A percentile compares a stretch with the other conserved stretches of the same genome.
These are phyloP conservation scores for Drosophila obscura DNA, from an alignment of 1,140 invertebrate species.

Conservation along the genomic window DNA sequence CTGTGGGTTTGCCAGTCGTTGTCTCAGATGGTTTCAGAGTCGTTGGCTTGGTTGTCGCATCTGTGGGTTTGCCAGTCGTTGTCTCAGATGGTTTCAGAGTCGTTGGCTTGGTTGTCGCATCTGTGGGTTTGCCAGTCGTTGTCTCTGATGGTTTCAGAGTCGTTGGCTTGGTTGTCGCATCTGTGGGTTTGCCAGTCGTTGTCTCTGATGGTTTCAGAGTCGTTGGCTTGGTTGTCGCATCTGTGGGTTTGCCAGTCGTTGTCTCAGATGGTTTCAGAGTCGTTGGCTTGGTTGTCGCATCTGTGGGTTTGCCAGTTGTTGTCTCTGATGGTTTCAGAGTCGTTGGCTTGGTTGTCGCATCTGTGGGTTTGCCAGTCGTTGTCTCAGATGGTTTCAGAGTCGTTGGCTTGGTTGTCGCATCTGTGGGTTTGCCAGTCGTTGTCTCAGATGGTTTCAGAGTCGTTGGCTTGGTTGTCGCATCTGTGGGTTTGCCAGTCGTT, in stretches of 20 bases:
- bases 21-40: background rate
- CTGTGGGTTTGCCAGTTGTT: background rate
- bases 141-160: background rate
- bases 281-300: conserved; percentile 3
- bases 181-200: conserved; percentile 11
- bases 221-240: background rate
- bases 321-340: conserved; percentile 2
- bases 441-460: conserved; percentile 6
- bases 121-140: conserved; percentile 9
- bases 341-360: conserved; percentile 7
- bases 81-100: background rate
- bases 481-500: background rate
- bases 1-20: background rate
- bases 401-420: conserved; percentile 6
- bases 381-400: conserved; percentile 6
- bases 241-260: background rate
- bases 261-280: conserved; percentile 5
- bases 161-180: background rate
- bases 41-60: background rate
- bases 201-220: conserved; percentile 1
- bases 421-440: conserved; percentile 11
- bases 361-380: conserved; percentile 6
- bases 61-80: background rate
- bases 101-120: background rate
- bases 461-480: conserved; percentile 1